Evolutionary conservation across 1,140 invertebrate species (phyloP).

Genomic region (Capitella teleta): DNA sequence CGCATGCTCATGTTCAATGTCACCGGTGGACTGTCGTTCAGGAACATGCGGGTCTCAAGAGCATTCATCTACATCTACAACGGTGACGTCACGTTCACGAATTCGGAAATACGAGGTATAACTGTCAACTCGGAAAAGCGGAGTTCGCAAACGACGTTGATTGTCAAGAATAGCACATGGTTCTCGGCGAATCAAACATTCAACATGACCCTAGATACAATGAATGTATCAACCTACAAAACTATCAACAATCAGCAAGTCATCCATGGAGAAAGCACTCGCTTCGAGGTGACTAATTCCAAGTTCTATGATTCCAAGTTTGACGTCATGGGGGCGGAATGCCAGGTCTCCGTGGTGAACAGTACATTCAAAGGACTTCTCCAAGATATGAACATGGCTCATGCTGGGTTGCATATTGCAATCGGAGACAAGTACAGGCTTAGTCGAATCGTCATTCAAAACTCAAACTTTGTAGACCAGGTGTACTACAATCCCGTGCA

Average conservation of each 20-base stretch:
- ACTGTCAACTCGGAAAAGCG: too few species aligned
- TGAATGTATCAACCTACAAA: too few species aligned
- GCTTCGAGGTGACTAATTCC: background rate
- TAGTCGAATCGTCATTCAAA: background rate
- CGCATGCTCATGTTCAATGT: background rate
- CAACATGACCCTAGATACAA: too few species aligned
- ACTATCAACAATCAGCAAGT: too few species aligned
- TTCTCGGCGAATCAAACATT: too few species aligned
- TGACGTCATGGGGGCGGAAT: background rate
- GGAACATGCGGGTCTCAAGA: background rate
- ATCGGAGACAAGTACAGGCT: background rate
- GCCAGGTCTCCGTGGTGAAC: background rate
- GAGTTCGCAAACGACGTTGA: too few species aligned
- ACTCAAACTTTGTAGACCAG: conserved; percentile 3
- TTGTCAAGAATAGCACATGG: conserved; percentile 2
- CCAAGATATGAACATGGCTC: background rate
- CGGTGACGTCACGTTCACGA: background rate
- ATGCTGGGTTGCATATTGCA: conserved; percentile 3
- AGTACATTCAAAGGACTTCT: background rate
- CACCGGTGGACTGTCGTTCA: background rate
- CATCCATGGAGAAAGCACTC: background rate
- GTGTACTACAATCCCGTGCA: conserved; percentile 5
- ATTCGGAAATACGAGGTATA: background rate
- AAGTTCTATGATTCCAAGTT: background rate
- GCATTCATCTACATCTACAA: background rate